Percentiles rank a stretch among this genome's conserved stretches.
Conservation (phyloP, 2,797 vertebrate genomes). For the Orestias chungarensis region DNA sequence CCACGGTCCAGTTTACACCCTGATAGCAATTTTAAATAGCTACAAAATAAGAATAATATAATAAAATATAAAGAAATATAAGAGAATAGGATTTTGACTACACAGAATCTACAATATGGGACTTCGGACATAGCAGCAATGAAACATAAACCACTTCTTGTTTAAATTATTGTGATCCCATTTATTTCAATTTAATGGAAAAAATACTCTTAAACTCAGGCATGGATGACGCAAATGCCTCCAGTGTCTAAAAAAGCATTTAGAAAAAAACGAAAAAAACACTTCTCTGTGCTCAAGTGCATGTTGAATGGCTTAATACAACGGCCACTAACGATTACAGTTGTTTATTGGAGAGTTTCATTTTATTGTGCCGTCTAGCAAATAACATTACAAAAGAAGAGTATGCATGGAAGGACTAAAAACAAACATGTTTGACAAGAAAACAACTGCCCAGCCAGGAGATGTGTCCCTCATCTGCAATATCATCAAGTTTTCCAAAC, state of each 20-base stretch:
- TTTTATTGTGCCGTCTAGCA: slow-evolving; percentile 58
- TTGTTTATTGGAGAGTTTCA: slow-evolving; percentile 63
- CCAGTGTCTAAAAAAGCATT: slow-evolving; percentile 17
- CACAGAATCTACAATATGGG: too few relatives aligned
- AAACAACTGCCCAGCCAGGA: slow-evolving; percentile 46
- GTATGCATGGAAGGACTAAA: slow-evolving; percentile 49
- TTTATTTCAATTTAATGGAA: slow-evolving; percentile 27
- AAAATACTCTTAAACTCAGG: slow-evolving; percentile 9
- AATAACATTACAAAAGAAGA: slow-evolving; percentile 60
- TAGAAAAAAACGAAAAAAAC: too few relatives aligned
- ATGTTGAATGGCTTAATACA: slow-evolving; percentile 52
- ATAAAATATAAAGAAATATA: too few relatives aligned
- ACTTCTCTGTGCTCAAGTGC: slow-evolving; percentile 47
- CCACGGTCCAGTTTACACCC: too few relatives aligned
- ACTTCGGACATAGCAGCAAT: too few relatives aligned
- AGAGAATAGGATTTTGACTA: too few relatives aligned
- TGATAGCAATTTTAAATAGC: too few relatives aligned
- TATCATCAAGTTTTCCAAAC: slow-evolving; percentile 24
- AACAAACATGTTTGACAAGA: slow-evolving; percentile 69
- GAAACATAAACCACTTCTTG: slow-evolving; percentile 3
- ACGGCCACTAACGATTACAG: slow-evolving; percentile 55
- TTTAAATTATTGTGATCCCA: slow-evolving; percentile 16
- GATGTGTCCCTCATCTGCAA: slow-evolving; percentile 42
- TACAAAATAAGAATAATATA: too few relatives aligned
- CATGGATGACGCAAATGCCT: slow-evolving; percentile 45